A percentile compares a stretch with the other conserved stretches of the same genome.
Conservation (phyloP, 2,888 invertebrate species). For the Boloria euphrosyne region DNA sequence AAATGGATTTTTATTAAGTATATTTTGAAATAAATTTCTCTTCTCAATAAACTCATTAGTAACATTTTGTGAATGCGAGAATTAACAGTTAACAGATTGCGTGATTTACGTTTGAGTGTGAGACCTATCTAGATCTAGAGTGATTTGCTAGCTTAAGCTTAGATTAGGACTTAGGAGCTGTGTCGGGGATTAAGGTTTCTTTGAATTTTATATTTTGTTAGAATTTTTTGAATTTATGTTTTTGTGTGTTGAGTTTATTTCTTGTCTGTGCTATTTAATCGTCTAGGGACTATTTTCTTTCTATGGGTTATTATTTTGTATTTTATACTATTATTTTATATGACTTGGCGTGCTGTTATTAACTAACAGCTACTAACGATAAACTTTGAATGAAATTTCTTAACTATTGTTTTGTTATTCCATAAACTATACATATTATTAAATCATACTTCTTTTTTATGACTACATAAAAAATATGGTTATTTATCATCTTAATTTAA, state of each 20-base stretch:
- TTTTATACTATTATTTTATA: slow-evolving; percentile 39
- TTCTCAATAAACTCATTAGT: slow-evolving; percentile 45
- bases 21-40: neutral
- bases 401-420: slow-evolving; percentile 9
- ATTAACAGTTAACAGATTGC: slow-evolving; percentile 56
- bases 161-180: neutral
- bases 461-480: neutral
- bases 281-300: neutral
- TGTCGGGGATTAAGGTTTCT: slow-evolving; percentile 33
- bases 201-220: slow-evolving; percentile 26
- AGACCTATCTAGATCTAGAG: slow-evolving; percentile 17
- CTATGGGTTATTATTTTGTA: slow-evolving; percentile 19
- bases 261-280: slow-evolving; percentile 30
- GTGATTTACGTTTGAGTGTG: slow-evolving; percentile 45
- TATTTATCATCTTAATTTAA: neutral
- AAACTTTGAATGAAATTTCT: slow-evolving; percentile 70
- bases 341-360: slow-evolving; percentile 76
- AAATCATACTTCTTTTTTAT: neutral
- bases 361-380: slow-evolving; percentile 81
- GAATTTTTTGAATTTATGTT: slow-evolving; percentile 24
- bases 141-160: slow-evolving; percentile 5
- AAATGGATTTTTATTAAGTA: neutral
- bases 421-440: neutral
- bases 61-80: slow-evolving; percentile 32
- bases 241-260: slow-evolving; percentile 33